These are phyloP conservation scores for Anoura caudifer DNA, from an alignment of 2,113 vertebrate genomes.

Conservation along the genomic window DNA sequence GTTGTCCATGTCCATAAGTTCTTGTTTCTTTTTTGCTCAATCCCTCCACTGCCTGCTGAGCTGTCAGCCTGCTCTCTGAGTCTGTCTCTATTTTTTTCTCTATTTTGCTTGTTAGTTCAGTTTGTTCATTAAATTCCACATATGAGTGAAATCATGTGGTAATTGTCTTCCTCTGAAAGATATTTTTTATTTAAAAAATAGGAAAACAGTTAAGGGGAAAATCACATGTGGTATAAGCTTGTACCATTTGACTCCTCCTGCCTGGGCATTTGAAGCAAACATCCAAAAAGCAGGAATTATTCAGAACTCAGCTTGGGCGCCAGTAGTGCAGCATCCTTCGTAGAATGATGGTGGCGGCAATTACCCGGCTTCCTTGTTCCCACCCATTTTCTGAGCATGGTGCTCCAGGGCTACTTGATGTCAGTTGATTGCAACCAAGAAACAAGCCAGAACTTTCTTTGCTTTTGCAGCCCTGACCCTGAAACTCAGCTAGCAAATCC, in stretches of 20 bases:
- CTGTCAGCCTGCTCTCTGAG: too few species aligned
- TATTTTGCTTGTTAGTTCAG: too few species aligned
- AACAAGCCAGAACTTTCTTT: not conserved
- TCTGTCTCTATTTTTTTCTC: too few species aligned
- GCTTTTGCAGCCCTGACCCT: not conserved
- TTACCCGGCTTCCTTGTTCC: not conserved
- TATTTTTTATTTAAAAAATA: not conserved
- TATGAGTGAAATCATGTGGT: too few species aligned
- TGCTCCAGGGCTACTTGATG: not conserved
- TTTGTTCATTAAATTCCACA: too few species aligned
- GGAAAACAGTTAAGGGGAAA: not conserved
- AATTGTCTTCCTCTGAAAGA: not conserved
- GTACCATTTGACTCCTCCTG: not conserved
- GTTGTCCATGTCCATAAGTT: too few species aligned
- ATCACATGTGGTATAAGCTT: not conserved
- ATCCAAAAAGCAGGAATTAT: not conserved
- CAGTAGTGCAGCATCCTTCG: fast-evolving
- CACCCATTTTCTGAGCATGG: not conserved
- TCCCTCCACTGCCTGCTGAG: too few species aligned
- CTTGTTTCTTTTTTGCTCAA: too few species aligned
- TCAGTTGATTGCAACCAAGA: not conserved
- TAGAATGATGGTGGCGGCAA: not conserved
- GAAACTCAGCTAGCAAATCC: not conserved
- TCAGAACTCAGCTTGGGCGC: not conserved
- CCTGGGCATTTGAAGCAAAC: not conserved